Evolutionary conservation across 2,888 invertebrate genomes (phyloP), one percentile per base, ranked within the genome.

Genomic region (Tiliacea citrago): DNA sequence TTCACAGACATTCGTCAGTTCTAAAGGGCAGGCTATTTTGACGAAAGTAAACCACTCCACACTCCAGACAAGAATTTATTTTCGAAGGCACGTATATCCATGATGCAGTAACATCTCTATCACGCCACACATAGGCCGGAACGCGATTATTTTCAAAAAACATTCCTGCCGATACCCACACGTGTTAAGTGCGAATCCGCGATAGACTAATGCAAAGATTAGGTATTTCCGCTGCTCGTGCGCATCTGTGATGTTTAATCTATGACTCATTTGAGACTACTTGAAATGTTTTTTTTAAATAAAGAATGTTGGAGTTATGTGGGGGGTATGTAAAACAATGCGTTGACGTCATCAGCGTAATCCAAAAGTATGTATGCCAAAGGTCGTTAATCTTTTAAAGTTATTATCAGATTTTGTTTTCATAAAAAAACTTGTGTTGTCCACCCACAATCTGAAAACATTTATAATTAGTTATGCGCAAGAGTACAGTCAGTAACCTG

Each of bases 201-300:
- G 90, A 92, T 94, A 93, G 92, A 92, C 92, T 94, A 96, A 95
- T 94, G 94, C 92, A 93, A 93, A 96, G 95, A 96, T 96, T 95
- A 95, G 95, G 95, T 91, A 95, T 95, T 96, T 96, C 96, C 96
- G 96, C 90, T 94, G 86, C 92, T 93, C 92, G 91, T 92, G 91
- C 93, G 92, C 94, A 91, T 91, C 92, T 94, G 89, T 90, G 86
- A 89, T 88, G 82, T 82, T 90, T 88, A 82, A 86, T 89, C 88
- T 87, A 82, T 92, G 91, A 92, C 86, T 90, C 92, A 92, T 87
- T 85, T 75, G 49, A 49, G 53, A 60, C 58, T 83, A 61, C 83
- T 82, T 78, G 53, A 74, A 62, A 77, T 63, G 62, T 42, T 68
- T 81, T 73, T 73, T 68, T 66, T 69, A 13, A 75, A 69, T 82